Conservation (phyloP, 2,113 vertebrate genomes). For the Silurus asotus region DNA sequence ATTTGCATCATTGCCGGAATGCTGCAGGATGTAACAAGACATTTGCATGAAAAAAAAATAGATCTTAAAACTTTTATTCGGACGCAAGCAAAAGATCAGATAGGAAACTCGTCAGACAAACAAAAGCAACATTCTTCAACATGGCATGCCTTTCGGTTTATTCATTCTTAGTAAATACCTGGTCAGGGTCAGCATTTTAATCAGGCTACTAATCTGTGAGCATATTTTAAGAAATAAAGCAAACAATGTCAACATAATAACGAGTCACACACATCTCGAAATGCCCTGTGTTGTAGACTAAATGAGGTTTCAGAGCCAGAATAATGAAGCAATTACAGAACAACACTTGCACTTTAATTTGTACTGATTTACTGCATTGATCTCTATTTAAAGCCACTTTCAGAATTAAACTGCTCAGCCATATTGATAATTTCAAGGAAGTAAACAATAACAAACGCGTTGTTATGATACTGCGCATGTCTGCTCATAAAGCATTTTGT, state of each 20-base stretch:
- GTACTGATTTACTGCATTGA: too few relatives aligned
- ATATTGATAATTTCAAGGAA: background rate
- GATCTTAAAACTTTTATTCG: background rate
- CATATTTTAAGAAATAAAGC: background rate
- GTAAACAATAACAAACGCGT: too few relatives aligned
- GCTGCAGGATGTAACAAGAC: background rate
- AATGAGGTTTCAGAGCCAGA: background rate
- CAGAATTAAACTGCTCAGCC: slow-evolving; percentile 38
- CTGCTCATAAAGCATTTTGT: too few relatives aligned
- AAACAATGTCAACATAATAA: background rate
- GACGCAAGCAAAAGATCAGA: background rate
- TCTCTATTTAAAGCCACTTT: slow-evolving; percentile 51
- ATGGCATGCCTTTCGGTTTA: background rate
- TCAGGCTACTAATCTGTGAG: background rate
- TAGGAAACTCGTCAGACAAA: background rate
- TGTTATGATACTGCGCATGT: too few relatives aligned
- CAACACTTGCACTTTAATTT: background rate
- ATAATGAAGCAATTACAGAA: background rate
- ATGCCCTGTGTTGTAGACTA: background rate
- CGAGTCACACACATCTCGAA: background rate
- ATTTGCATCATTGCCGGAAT: background rate
- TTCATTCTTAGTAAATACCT: background rate
- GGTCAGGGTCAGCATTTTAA: background rate
- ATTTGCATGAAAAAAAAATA: background rate
- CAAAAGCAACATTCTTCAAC: background rate